phyloP scores from a whole-genome alignment of 1,140 invertebrate species.

The Penaeus chinensis region DNA sequence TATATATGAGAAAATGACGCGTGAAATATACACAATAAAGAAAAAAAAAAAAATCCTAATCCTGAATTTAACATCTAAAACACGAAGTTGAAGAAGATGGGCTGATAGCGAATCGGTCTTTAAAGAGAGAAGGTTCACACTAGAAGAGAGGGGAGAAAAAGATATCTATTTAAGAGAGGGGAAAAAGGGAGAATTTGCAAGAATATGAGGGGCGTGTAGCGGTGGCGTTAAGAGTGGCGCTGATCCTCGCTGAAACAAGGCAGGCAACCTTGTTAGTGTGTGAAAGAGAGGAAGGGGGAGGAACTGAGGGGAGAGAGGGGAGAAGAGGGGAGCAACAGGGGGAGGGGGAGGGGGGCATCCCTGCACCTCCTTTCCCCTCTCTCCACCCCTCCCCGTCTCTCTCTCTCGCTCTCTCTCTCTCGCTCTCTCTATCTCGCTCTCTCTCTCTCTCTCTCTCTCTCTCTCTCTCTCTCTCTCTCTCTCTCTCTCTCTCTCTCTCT shows the following conservation, averaged over 20 bases:
- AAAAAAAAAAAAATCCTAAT: too few species aligned
- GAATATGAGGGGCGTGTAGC: neutral
- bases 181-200: neutral
- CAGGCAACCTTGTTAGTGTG: constrained; percentile 56
- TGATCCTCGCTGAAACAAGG: constrained; percentile 57
- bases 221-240: constrained; percentile 45
- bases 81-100: too few species aligned
- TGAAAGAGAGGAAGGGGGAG: constrained; percentile 23
- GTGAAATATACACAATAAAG: too few species aligned
- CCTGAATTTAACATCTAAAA: too few species aligned
- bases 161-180: neutral
- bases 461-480: constrained; percentile 19
- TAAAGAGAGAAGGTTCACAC: too few species aligned
- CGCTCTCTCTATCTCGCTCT: neutral
- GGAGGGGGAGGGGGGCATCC: neutral
- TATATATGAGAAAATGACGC: too few species aligned
- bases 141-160: too few species aligned
- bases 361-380: neutral
- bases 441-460: neutral
- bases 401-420: neutral
- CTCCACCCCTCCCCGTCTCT: neutral
- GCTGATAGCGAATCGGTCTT: too few species aligned
- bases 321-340: neutral
- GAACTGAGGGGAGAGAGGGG: constrained; percentile 1
- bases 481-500: neutral